A percentile compares a stretch with the other conserved stretches of the same genome.
Conservation (phyloP, 2,113 vertebrate species). For the Furnarius figulus region DNA sequence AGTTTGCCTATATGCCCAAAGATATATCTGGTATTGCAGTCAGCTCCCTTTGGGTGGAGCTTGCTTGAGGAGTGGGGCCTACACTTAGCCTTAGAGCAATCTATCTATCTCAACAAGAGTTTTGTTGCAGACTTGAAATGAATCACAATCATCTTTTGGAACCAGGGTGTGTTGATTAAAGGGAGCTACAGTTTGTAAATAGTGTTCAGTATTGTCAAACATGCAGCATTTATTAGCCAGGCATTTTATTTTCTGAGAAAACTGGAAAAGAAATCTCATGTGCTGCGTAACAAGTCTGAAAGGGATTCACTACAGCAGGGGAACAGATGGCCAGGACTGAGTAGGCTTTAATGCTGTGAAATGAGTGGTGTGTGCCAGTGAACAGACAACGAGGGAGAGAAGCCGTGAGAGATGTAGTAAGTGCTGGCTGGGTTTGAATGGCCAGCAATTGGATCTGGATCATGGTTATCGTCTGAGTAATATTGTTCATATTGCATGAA, state of each 20-base stretch:
- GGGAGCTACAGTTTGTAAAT: conserved; percentile 6
- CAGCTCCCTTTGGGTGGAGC: rapidly evolving
- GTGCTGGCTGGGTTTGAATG: neutral
- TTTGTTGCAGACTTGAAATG: neutral
- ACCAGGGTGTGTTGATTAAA: neutral
- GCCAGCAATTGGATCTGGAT: neutral
- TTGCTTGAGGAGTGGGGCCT: neutral
- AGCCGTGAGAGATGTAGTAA: neutral
- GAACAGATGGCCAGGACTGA: neutral
- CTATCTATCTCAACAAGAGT: neutral
- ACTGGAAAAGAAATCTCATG: neutral
- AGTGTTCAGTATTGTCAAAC: neutral
- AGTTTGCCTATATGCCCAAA: neutral
- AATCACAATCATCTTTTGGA: neutral
- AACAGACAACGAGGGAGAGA: neutral
- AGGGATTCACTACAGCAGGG: neutral
- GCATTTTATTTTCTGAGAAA: neutral
- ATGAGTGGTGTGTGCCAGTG: neutral
- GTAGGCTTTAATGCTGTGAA: neutral
- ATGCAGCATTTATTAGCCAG: conserved; percentile 3
- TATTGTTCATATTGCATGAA: neutral
- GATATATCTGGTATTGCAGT: neutral
- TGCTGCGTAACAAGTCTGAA: neutral
- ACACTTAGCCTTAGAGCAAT: too few relatives aligned
- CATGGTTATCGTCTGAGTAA: neutral